Base-by-base conservation (phyloP, 2,797 vertebrate species). In the Staurois parvus region DNA sequence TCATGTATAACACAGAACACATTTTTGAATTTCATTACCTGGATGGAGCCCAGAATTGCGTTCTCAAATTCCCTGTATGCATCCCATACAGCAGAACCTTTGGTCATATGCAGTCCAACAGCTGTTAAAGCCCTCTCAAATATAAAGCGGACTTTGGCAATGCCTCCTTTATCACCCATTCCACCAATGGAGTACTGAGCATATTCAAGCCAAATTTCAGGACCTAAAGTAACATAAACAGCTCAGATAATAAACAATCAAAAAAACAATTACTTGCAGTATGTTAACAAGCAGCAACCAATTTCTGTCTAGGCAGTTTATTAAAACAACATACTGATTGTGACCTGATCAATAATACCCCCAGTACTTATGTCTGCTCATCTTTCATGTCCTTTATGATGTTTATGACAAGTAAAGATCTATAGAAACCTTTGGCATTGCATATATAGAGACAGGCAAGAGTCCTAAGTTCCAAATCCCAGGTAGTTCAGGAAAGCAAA, bases 1-100 rank as follows among this genome's bases (percentile, higher is more conserved):
- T 8, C 3, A 8, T 24, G 21, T 9, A 24, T 5, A 59, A 21
- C 19, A 28, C n/a, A 12, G 12, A 66, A 29, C 11, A 29, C 11
- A 15, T 66, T 59, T 29, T 13, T 29, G 26, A 66, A 66, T 12
- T 0, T 30, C 17, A 93, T 92, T 87, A 99, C 98, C 97, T 98
- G 97, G 15, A 97, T 91, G 0, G 97, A 98, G 81, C 96, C 96
- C 91, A 98, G 92, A 7, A 99, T 96, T 83, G 95, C 98, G 0
- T 97, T 98, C 90, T 99, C 98, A 90, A 99, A 99, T 88, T 99
- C 98, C 3, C 98, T 92, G 92, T 97, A 99, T 0, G 98, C 97
- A 76, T 99, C 98, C 98, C 98, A 99, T 56, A 99, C 85, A 0
- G 94, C 93, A 0, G 96, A 93, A 29, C 98, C 98, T 88, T 98